Conservation (phyloP, 2,888 invertebrate species). For the Cabera pusaria region DNA sequence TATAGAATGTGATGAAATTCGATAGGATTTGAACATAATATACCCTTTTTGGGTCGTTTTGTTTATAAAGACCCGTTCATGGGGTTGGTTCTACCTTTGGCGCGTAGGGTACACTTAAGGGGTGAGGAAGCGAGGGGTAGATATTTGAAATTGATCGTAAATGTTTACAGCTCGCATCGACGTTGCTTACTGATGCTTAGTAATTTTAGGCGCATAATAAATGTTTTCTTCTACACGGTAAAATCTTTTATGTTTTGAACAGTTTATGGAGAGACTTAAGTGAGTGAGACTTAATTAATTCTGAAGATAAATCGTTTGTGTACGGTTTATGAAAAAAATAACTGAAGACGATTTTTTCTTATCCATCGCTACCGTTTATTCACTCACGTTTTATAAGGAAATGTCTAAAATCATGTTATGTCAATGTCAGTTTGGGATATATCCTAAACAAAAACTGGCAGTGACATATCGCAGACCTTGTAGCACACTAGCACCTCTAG, state of each 20-base stretch:
- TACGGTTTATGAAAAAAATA: not conserved
- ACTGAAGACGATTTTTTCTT: not conserved
- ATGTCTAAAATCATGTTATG: no score
- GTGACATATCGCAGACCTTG: no score
- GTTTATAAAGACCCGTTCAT: conserved; percentile 23
- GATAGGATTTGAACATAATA: conserved; percentile 16
- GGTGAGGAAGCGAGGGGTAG: conserved; percentile 48
- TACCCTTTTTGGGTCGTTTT: conserved; percentile 31
- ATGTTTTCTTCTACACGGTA: conserved; percentile 74
- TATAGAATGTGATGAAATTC: conserved; percentile 14
- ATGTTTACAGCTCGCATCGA: conserved; percentile 78
- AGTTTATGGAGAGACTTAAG: conserved; percentile 55
- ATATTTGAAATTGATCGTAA: conserved; percentile 75
- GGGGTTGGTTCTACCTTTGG: conserved; percentile 22
- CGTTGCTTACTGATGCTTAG: conserved; percentile 80
- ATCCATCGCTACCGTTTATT: not conserved
- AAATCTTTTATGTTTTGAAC: conserved; percentile 59
- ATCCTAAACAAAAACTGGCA: no score
- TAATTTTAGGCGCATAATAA: conserved; percentile 82
- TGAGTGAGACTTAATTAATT: no score
- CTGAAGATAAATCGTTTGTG: not conserved
- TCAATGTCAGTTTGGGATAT: no score
- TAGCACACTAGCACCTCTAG: no score
- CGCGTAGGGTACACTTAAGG: conserved; percentile 12
- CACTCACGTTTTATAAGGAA: no score